Evolutionary conservation across 2,113 vertebrate species (phyloP), one percentile per base, ranked within the genome.

Genomic region (Hirundichthys speculiger): DNA sequence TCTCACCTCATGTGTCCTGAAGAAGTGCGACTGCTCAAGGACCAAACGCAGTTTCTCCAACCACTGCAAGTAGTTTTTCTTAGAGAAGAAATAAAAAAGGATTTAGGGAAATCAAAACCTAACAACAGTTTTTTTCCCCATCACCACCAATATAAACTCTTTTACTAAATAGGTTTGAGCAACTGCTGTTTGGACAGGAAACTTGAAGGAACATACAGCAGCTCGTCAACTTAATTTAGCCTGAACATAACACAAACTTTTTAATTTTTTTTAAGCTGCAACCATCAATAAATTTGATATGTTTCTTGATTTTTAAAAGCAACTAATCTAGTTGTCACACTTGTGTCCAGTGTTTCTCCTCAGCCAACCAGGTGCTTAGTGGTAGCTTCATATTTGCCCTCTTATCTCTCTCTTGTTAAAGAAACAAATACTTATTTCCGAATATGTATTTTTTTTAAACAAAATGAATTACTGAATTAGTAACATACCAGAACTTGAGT

Each of bases 1-100:
- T 45, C 73, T 83, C 53, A 96, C 96, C 95, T 97, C 96, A 0
- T 96, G 96, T 6, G 92, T 91, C 41, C 63, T 92, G 86, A 97
- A 96, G 87, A 97, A 96, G 2, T 84, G 83, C 0, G 96, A 97
- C 24, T 80, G 87, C 77, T 96, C 95, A 8, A 97, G 90, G 13
- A 87, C 88, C 0, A 79, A 69, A 3, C 93, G 88, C 6, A 96
- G 88, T 4, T 95, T 92, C 75, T 94, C 87, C 19, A 97, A 60
- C 14, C 90, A 84, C 30, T 83, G 82, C 79, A 95, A 79, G 11
- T 97, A 96, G 49, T 86, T 88, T 75, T 74, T 92, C 96, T 96
- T 54, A 24, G 21, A 55, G 16, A 45, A 50, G 55, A n/a, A 40
- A 5, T 68, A 7, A 30, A 55, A 65, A 19, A 21, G 2, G 14